These are phyloP conservation scores for Mythimna loreyi DNA, from an alignment of 2,888 invertebrate genomes.

Conservation along the genomic window DNA sequence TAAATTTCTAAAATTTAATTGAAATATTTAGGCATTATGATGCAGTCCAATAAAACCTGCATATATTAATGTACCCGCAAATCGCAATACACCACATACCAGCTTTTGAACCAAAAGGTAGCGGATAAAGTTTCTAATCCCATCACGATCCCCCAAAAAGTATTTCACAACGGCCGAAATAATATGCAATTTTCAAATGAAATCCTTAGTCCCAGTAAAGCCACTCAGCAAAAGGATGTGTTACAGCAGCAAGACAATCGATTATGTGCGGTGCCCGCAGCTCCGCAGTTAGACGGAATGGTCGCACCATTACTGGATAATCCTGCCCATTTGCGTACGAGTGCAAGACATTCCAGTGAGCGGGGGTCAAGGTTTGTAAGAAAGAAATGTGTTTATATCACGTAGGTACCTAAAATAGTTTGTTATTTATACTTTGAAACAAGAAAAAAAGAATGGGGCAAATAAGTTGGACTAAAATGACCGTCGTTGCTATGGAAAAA, in stretches of 20 bases:
- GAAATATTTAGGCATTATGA: background rate
- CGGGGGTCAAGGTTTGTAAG: conserved; percentile 38
- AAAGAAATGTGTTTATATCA: background rate
- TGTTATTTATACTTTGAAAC: no score
- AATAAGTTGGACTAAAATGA: no score
- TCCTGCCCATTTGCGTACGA: conserved; percentile 80
- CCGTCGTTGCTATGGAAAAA: no score
- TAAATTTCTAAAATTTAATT: background rate
- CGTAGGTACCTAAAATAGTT: no score
- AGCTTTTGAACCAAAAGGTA: background rate
- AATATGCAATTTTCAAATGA: conserved; percentile 31
- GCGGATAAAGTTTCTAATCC: background rate
- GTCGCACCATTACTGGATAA: conserved; percentile 82
- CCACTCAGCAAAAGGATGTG: conserved; percentile 53
- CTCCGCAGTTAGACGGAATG: conserved; percentile 74
- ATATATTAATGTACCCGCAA: no score
- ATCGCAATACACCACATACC: background rate
- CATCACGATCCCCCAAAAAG: background rate
- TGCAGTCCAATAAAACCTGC: background rate
- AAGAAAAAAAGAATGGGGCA: no score
- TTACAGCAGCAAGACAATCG: conserved; percentile 69
- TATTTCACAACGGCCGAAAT: conserved; percentile 13
- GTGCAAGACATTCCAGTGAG: conserved; percentile 54
- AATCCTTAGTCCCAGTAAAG: conserved; percentile 41
- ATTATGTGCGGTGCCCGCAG: conserved; percentile 70